Percentiles rank a stretch among this genome's conserved stretches.
phyloP scores from a whole-genome alignment of 2,797 vertebrate genomes.

The Pangasius larnaudii region DNA sequence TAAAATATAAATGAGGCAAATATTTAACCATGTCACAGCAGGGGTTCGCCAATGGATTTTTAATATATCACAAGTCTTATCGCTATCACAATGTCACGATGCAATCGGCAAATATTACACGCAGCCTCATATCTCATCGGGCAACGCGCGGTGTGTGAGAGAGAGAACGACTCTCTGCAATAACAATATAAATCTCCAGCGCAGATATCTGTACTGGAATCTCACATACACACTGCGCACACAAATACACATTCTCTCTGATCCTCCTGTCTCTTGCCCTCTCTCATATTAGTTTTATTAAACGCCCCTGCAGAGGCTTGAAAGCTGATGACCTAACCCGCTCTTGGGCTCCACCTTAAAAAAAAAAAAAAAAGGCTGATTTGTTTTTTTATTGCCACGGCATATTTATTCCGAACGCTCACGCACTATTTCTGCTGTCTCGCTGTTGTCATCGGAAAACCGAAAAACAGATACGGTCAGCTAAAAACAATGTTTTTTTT shows the following conservation, averaged over 20 bases:
- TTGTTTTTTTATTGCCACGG: not conserved
- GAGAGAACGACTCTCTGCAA: not conserved
- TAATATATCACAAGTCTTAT: not conserved
- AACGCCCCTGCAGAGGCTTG: not conserved
- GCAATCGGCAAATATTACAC: not conserved
- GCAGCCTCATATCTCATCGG: not conserved
- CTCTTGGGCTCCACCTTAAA: not conserved
- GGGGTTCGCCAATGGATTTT: not conserved
- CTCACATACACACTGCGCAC: not conserved
- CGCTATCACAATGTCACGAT: not conserved
- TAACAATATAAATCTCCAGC: not conserved
- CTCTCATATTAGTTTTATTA: not conserved
- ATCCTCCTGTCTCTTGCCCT: not conserved
- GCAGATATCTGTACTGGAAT: not conserved
- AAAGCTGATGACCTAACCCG: not conserved
- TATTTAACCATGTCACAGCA: not conserved
- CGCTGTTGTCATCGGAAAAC: not conserved
- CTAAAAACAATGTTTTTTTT: not conserved
- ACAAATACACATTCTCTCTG: not conserved
- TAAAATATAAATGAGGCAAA: not conserved
- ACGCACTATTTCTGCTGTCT: not conserved
- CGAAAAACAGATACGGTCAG: not conserved
- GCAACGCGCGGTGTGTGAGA: not conserved
- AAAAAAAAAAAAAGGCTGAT: not conserved
- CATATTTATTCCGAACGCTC: not conserved